phyloP scores from a whole-genome alignment of 2,888 invertebrate genomes.

The Eilema caniola region DNA sequence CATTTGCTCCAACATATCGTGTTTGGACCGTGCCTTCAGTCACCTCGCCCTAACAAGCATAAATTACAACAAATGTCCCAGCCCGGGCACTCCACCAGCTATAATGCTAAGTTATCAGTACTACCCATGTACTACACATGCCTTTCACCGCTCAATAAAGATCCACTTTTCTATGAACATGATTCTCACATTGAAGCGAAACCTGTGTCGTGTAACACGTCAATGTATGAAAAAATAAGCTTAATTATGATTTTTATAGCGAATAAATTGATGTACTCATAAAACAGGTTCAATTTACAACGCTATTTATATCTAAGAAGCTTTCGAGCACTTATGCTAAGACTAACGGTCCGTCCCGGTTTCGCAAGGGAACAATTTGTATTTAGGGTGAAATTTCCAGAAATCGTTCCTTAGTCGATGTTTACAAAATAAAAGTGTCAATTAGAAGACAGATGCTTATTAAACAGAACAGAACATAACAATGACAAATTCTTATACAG shows the following conservation, averaged over 20 bases:
- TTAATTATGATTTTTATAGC: conserved; percentile 72
- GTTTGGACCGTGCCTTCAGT: conserved; percentile 50
- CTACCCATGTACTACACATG: conserved; percentile 49
- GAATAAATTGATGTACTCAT: conserved; percentile 64
- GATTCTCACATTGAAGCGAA: conserved; percentile 59
- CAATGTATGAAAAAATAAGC: conserved; percentile 67
- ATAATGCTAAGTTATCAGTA: conserved; percentile 51
- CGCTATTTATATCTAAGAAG: conserved; percentile 23
- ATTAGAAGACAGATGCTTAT: too few species aligned
- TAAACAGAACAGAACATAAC: too few species aligned
- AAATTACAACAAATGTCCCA: conserved; percentile 67
- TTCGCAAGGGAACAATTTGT: not conserved
- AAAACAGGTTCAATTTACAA: conserved; percentile 41
- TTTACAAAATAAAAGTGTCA: too few species aligned
- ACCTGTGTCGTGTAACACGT: conserved; percentile 54
- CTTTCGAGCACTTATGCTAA: conserved; percentile 5
- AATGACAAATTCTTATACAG: too few species aligned
- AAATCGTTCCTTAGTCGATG: not conserved
- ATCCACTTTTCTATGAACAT: conserved; percentile 78
- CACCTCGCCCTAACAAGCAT: conserved; percentile 62
- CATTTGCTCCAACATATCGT: conserved; percentile 39
- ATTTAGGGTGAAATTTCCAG: not conserved
- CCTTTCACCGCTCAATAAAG: conserved; percentile 80
- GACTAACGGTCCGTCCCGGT: not conserved
- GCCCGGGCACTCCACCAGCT: conserved; percentile 56